A percentile compares a stretch with the other conserved stretches of the same genome.
Conservation (phyloP, 2,797 vertebrate species). For the Petrocephalus schoutedeni region DNA sequence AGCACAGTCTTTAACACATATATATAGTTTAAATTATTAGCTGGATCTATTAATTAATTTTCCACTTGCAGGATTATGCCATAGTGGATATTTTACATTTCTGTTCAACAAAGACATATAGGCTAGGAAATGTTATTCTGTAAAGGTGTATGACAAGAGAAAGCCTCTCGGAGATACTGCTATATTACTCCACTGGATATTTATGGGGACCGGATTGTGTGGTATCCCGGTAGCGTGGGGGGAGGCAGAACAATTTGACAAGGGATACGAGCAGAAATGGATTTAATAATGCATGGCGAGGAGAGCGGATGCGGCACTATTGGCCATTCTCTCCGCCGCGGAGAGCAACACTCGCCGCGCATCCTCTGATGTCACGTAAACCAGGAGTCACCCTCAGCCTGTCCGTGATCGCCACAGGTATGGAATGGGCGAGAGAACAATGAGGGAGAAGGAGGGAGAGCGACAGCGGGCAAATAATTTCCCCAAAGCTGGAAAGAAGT, state of each 20-base stretch:
- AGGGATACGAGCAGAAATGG: not conserved
- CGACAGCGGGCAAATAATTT: slow-evolving; percentile 35
- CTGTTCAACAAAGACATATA: not conserved
- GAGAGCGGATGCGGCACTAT: not conserved
- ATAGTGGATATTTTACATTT: not conserved
- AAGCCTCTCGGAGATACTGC: not conserved
- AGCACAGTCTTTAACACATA: not conserved
- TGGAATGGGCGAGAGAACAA: not conserved
- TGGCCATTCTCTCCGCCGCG: not conserved
- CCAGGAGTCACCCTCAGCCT: not conserved
- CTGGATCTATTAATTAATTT: not conserved
- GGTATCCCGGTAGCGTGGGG: not conserved
- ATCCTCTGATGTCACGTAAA: not conserved
- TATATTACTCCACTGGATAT: not conserved
- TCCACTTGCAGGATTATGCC: not conserved
- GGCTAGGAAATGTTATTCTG: not conserved
- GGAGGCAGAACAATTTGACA: not conserved
- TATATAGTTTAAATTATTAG: not conserved
- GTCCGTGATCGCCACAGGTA: not conserved
- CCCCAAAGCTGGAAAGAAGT: slow-evolving; percentile 24
- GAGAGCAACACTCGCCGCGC: not conserved
- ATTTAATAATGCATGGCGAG: not conserved
- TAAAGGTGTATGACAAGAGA: not conserved
- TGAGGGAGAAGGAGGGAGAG: not conserved
- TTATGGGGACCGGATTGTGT: not conserved